phyloP scores from a whole-genome alignment of 2,797 vertebrate genomes.

The Dallia pectoralis region DNA sequence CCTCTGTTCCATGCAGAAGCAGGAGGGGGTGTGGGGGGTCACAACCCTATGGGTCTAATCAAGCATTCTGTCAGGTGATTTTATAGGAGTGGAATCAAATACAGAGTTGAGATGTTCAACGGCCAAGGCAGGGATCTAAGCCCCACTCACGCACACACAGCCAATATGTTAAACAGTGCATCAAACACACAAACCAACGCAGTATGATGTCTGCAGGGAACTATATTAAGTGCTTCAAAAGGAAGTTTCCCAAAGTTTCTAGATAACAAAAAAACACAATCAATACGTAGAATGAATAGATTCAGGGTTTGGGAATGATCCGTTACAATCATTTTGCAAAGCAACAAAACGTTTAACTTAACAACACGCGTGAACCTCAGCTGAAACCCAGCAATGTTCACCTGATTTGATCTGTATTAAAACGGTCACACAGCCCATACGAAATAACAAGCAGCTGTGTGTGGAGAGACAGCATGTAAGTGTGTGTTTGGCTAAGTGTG shows the following conservation, averaged over 20 bases:
- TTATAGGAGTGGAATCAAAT: conserved; percentile 49
- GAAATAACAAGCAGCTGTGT: conserved; percentile 80
- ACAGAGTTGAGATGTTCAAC: conserved; percentile 35
- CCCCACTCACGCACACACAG: background rate
- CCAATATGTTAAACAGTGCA: conserved; percentile 9
- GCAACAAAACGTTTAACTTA: background rate
- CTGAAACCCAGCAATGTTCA: conserved; percentile 59
- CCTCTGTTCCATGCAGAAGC: conserved; percentile 51
- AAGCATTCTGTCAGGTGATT: conserved; percentile 46
- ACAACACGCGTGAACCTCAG: conserved; percentile 46
- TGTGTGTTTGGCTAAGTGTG: conserved; percentile 28
- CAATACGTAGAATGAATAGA: background rate
- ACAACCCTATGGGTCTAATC: conserved; percentile 49
- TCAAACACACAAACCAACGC: background rate
- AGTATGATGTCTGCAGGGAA: background rate
- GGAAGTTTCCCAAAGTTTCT: background rate
- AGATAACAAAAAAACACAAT: background rate
- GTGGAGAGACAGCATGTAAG: conserved; percentile 46
- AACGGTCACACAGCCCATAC: conserved; percentile 75
- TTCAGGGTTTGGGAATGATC: background rate
- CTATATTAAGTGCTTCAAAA: background rate
- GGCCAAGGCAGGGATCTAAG: conserved; percentile 27
- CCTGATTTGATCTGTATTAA: conserved; percentile 80
- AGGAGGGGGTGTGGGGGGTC: conserved; percentile 31
- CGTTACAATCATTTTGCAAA: background rate